Evolutionary conservation across 2,797 vertebrate species (phyloP).

Genomic region (Sebastes diaconus): DNA sequence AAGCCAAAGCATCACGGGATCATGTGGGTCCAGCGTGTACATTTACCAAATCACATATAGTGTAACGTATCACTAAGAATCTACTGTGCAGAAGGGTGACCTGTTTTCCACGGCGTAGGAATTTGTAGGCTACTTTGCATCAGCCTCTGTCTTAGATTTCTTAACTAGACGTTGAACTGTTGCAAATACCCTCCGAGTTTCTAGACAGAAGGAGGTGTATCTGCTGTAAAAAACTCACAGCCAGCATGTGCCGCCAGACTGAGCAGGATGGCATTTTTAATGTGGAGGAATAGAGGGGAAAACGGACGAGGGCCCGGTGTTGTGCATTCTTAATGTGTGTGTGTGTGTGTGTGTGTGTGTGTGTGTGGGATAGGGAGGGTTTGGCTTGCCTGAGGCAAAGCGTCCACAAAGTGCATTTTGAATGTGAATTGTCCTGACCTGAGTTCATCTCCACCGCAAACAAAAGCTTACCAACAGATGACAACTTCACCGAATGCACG

Average conservation of each 20-base stretch:
- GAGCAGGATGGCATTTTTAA: slow-evolving; percentile 52
- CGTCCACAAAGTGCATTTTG: slow-evolving; percentile 46
- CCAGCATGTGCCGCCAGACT: slow-evolving; percentile 35
- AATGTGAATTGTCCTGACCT: slow-evolving; percentile 51
- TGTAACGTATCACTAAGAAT: neutral
- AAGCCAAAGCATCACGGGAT: slow-evolving; percentile 25
- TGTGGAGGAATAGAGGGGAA: slow-evolving; percentile 41
- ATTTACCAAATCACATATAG: slow-evolving; percentile 14
- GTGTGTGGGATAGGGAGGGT: neutral
- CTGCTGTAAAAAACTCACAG: slow-evolving; percentile 32
- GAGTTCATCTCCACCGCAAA: slow-evolving; percentile 35
- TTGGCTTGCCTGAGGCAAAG: slow-evolving; percentile 47
- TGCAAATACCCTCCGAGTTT: slow-evolving; percentile 9
- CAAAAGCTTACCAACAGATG: slow-evolving; percentile 38
- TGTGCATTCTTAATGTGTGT: slow-evolving; percentile 39
- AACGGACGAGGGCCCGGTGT: slow-evolving; percentile 15
- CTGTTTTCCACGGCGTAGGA: neutral
- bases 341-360: neutral
- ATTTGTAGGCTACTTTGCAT: neutral
- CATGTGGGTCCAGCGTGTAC: neutral
- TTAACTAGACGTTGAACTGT: neutral
- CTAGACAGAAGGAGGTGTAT: slow-evolving; percentile 20
- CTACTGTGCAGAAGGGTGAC: neutral
- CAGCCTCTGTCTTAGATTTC: neutral
- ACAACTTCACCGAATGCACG: neutral